Evolutionary conservation across 2,113 vertebrate genomes (phyloP).

Genomic region (Myotis brandtii): DNA sequence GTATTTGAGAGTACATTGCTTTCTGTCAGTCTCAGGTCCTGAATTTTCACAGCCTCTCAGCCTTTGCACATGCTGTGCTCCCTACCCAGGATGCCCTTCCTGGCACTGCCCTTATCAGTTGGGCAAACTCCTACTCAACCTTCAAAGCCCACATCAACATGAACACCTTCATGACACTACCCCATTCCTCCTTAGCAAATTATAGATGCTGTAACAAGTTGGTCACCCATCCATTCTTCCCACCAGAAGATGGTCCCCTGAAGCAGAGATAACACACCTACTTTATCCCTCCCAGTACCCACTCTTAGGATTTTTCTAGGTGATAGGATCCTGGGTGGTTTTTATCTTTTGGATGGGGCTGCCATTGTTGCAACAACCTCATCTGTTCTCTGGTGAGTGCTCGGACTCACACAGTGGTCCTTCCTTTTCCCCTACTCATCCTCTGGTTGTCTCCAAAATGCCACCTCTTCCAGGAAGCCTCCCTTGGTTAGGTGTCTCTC

Average conservation of each 20-base stretch:
- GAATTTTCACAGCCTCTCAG: not conserved
- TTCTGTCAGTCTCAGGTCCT: fast-evolving
- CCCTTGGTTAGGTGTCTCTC: not conserved
- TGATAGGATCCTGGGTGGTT: not conserved
- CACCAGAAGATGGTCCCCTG: not conserved
- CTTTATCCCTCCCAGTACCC: not conserved
- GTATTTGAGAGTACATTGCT: not conserved
- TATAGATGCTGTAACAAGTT: not conserved
- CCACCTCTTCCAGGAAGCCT: not conserved
- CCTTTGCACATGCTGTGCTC: not conserved
- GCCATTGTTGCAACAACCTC: not conserved
- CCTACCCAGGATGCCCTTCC: not conserved
- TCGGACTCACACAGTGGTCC: not conserved
- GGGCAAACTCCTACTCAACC: not conserved
- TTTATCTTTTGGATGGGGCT: not conserved
- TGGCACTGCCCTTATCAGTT: not conserved
- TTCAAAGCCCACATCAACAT: not conserved
- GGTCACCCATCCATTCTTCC: not conserved
- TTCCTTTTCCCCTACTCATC: not conserved
- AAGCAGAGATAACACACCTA: not conserved
- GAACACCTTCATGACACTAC: not conserved
- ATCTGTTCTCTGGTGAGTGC: not conserved
- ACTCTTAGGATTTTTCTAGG: not conserved
- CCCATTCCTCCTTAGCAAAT: not conserved
- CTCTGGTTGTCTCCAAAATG: not conserved